Percentiles rank a stretch among this genome's conserved stretches.
phyloP scores from a whole-genome alignment of 2,888 invertebrate species.

The Nasonovia ribisnigri region DNA sequence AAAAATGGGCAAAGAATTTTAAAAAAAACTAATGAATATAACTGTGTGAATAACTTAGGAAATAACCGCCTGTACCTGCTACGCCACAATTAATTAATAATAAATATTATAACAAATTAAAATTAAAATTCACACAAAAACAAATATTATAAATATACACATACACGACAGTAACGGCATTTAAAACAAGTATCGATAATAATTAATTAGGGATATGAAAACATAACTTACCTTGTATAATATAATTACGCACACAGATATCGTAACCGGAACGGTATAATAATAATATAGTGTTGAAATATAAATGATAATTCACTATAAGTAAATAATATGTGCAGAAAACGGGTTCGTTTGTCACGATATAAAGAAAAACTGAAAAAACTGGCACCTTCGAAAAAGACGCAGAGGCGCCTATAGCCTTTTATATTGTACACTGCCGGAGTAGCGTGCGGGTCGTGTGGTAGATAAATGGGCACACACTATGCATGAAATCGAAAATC shows the following conservation, averaged over 20 bases:
- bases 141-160: too few species aligned
- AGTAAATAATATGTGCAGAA: background rate
- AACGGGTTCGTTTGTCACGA: background rate
- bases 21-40: background rate
- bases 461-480: background rate
- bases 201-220: background rate
- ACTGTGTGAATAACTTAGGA: background rate
- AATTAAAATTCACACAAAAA: too few species aligned
- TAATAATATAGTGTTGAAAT: background rate
- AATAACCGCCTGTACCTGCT: background rate
- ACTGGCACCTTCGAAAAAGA: background rate
- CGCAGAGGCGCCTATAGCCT: background rate
- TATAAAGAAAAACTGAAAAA: background rate
- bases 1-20: background rate
- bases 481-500: background rate
- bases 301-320: background rate
- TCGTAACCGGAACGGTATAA: background rate
- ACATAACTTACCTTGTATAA: background rate
- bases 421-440: background rate
- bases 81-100: background rate
- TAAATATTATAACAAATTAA: background rate
- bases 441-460: background rate
- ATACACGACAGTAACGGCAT: too few species aligned
- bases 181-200: too few species aligned
- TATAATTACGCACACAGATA: background rate